Conservation (phyloP, 2,888 invertebrate genomes). For the Ellobium chinense region DNA sequence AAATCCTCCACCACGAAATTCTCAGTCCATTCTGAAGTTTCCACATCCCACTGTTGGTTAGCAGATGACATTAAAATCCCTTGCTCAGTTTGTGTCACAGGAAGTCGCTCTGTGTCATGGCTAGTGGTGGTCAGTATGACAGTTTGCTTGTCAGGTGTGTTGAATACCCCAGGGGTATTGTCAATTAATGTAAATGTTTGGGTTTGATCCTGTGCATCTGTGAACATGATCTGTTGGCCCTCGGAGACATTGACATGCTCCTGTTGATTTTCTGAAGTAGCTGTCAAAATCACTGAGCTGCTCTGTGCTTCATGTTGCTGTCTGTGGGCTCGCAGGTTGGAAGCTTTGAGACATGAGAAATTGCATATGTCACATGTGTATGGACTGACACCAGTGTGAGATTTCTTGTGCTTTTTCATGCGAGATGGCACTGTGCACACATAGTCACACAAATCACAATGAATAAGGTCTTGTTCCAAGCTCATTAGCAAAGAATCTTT, state of each 20-base stretch:
- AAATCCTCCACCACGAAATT: slow-evolving; percentile 17
- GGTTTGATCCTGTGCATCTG: neutral
- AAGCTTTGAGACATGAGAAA: neutral
- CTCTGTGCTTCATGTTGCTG: neutral
- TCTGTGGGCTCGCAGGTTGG: slow-evolving; percentile 3
- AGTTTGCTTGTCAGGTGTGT: neutral
- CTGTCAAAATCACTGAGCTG: neutral
- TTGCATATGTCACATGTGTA: slow-evolving; percentile 24
- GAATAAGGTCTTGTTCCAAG: slow-evolving; percentile 10
- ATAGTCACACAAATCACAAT: slow-evolving; percentile 40
- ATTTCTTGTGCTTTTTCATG: slow-evolving; percentile 34
- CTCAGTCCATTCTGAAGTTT: slow-evolving; percentile 20
- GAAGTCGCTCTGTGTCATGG: neutral
- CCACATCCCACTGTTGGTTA: slow-evolving; percentile 14
- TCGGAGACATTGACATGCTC: neutral
- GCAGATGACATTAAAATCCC: neutral
- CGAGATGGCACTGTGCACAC: slow-evolving; percentile 24
- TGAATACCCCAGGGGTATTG: neutral
- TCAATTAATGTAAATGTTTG: neutral
- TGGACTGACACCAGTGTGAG: slow-evolving; percentile 2
- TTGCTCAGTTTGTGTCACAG: neutral
- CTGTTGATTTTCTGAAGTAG: neutral
- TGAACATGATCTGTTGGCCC: neutral
- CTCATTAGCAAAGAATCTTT: slow-evolving; percentile 18
- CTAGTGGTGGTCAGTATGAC: slow-evolving; percentile 14